phyloP scores from a whole-genome alignment of 2,888 invertebrate species.

The Hybos culiciformis region DNA sequence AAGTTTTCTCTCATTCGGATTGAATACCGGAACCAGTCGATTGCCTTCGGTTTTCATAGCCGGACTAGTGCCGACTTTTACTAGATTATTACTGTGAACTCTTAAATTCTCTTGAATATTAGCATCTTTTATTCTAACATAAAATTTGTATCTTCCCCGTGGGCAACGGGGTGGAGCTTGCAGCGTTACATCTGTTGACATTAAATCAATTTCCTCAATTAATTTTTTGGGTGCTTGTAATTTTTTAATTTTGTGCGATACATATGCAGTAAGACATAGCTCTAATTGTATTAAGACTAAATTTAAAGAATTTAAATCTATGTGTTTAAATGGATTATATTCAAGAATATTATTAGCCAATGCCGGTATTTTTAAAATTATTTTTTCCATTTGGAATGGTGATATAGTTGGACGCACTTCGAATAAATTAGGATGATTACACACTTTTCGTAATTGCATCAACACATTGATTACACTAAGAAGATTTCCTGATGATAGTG shows the following conservation, averaged over 20 bases:
- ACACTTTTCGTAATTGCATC: slow-evolving; percentile 94
- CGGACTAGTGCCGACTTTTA: slow-evolving; percentile 37
- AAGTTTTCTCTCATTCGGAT: slow-evolving; percentile 5
- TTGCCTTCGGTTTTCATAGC: slow-evolving; percentile 34
- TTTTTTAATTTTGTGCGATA: slow-evolving; percentile 64
- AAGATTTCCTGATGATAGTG: slow-evolving; percentile 82
- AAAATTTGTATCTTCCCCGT: slow-evolving; percentile 49
- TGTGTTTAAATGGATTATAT: slow-evolving; percentile 58
- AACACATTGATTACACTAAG: slow-evolving; percentile 90
- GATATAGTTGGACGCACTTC: slow-evolving; percentile 91
- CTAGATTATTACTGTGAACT: slow-evolving; percentile 21
- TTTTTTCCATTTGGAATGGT: slow-evolving; percentile 77
- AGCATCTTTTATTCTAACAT: slow-evolving; percentile 38
- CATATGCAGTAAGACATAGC: slow-evolving; percentile 61
- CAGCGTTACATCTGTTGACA: slow-evolving; percentile 34
- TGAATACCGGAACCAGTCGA: slow-evolving; percentile 28
- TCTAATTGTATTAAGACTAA: slow-evolving; percentile 52
- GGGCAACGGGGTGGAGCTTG: slow-evolving; percentile 48
- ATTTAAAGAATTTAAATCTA: slow-evolving; percentile 50
- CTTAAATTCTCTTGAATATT: slow-evolving; percentile 28
- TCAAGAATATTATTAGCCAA: slow-evolving; percentile 54
- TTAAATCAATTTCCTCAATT: slow-evolving; percentile 53
- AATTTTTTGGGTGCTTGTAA: slow-evolving; percentile 56
- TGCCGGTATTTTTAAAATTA: slow-evolving; percentile 57
- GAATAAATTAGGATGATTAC: slow-evolving; percentile 96